phyloP scores from a whole-genome alignment of 1,140 invertebrate genomes.

The Aporrectodea caliginosa region DNA sequence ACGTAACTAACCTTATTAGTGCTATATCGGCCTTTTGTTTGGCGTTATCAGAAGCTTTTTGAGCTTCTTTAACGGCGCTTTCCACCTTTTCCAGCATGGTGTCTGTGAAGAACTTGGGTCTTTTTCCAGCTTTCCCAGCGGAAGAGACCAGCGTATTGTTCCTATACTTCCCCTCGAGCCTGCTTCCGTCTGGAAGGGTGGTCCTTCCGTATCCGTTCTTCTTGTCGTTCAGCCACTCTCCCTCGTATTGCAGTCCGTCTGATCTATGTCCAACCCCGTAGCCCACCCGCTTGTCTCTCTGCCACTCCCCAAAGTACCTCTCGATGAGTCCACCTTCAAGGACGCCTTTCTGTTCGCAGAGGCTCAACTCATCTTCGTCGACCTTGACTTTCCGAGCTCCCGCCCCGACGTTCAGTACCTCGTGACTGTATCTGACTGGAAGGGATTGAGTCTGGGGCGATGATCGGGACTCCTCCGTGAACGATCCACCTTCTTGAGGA shows the following conservation, averaged over 20 bases:
- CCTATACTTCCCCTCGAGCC: constrained; percentile 94
- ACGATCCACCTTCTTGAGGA: background rate
- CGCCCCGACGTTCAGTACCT: background rate
- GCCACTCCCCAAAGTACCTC: constrained; percentile 99
- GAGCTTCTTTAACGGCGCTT: constrained; percentile 85
- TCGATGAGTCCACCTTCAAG: constrained; percentile 58
- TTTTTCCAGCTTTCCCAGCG: constrained; percentile 67
- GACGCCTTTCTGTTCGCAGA: constrained; percentile 84
- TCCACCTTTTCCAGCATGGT: constrained; percentile 93
- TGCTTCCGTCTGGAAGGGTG: constrained; percentile 83
- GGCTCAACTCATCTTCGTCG: constrained; percentile 79
- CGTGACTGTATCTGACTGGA: background rate
- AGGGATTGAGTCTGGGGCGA: background rate
- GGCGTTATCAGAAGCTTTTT: constrained; percentile 92
- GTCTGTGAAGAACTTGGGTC: constrained; percentile 56
- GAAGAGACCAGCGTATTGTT: constrained; percentile 92
- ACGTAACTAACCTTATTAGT: constrained; percentile 74
- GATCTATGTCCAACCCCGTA: constrained; percentile 94
- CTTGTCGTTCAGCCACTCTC: constrained; percentile 95
- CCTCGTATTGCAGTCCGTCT: constrained; percentile 83
- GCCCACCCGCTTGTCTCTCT: constrained; percentile 95
- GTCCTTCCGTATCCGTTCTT: constrained; percentile 97
- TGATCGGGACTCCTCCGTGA: too few relatives aligned
- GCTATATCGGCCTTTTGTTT: constrained; percentile 98
- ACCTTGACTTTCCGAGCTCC: constrained; percentile 63